Base-by-base conservation (phyloP, 2,113 vertebrate genomes). In the Cygnus atratus region DNA sequence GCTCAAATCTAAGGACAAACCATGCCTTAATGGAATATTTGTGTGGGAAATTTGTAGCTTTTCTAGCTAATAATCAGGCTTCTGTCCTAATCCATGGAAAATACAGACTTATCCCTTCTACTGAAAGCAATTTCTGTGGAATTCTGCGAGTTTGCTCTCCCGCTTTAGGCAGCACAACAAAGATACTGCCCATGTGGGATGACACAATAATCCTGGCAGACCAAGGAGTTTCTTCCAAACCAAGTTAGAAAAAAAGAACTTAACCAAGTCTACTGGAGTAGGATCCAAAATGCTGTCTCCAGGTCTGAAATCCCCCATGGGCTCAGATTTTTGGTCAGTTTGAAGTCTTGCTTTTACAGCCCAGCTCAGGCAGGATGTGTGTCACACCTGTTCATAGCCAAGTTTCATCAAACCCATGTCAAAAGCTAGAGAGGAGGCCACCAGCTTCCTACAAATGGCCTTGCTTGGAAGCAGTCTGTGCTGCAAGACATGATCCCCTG, bases 401-500 rank as follows among this genome's bases (percentile, higher is more conserved):
- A 20, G 5, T 37, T 81, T 68, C 61, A 31, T n/a, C 67, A 90
- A 93, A 43, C 5, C 19, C 8, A 7, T 29, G 46, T 73, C 52
- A 52, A 85, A 84, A 66, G 14, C 6, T 11, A 18, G n/a, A 12
- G 19, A 1, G 13, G 24, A 88, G 35, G 46, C n/a, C 39, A 29
- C 19, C 76, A 65, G 46, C 35, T 78, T 78, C 61, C 20, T 14
- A 29, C 3, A 12, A 57, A 48, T 12, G 15, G 22, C 43, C 61
- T 43, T 59, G 6, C 63, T 52, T 59, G 43, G 65, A 65, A 83
- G 37, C 21, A 73, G n/a, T 6, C 44, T 24, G 13, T 70, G n/a
- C 63, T 50, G 50, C 0, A 1, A 29, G 72, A 74, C 31, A 39
- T 0, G 0, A 39, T 84, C 8, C 7, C 13, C 29, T 44, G 33